Percentiles rank a stretch among this genome's conserved stretches.
phyloP scores from a whole-genome alignment of 2,888 invertebrate species.

The Tinea pellionella region DNA sequence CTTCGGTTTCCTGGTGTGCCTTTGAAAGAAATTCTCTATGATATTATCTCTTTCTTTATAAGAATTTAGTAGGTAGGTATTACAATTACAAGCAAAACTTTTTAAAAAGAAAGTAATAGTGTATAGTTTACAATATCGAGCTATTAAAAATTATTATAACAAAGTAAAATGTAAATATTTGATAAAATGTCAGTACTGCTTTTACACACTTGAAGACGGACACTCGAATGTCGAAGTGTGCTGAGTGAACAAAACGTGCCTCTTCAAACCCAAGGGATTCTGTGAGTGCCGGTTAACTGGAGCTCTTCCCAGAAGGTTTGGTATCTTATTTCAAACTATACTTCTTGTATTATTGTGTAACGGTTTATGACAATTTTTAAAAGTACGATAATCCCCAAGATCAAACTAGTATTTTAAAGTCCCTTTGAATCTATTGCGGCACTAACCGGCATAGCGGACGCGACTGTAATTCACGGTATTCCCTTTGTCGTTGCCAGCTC shows the following conservation, averaged over 20 bases:
- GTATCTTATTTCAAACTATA: background rate
- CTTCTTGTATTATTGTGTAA: background rate
- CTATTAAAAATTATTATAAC: too few relatives aligned
- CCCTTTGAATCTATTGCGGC: too few relatives aligned
- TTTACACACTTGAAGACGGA: slow-evolving; percentile 24
- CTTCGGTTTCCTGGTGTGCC: slow-evolving; percentile 32
- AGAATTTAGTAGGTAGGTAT: too few relatives aligned
- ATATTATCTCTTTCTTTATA: background rate
- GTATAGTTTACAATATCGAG: too few relatives aligned
- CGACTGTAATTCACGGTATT: too few relatives aligned
- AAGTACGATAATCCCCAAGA: too few relatives aligned
- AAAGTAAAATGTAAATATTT: background rate
- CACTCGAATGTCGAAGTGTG: slow-evolving; percentile 47
- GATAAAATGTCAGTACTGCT: background rate
- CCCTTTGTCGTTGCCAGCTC: too few relatives aligned
- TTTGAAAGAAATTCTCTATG: slow-evolving; percentile 31
- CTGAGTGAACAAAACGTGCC: slow-evolving; percentile 53
- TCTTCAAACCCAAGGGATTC: slow-evolving; percentile 38
- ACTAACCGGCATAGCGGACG: too few relatives aligned
- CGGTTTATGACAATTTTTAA: background rate
- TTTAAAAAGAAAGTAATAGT: too few relatives aligned
- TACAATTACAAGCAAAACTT: too few relatives aligned
- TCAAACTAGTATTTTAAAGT: too few relatives aligned
- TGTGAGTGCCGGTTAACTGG: slow-evolving; percentile 31
- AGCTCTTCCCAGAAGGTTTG: background rate